A percentile compares a stretch with the other conserved stretches of the same genome.
phyloP scores from a whole-genome alignment of 2,797 vertebrate species.

The Tinamus major region DNA sequence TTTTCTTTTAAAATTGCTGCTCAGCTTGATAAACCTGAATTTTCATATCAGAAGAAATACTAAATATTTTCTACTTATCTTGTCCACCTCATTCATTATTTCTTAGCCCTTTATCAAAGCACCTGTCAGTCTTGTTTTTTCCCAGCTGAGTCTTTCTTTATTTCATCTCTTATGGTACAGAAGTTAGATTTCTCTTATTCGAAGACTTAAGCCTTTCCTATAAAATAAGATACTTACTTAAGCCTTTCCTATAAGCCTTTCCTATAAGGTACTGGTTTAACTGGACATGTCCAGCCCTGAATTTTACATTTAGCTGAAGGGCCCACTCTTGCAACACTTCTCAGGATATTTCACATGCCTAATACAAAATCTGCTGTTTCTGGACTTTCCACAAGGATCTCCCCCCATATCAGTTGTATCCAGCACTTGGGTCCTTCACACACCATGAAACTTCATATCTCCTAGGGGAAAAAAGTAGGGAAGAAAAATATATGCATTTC shows the following conservation, averaged over 20 bases:
- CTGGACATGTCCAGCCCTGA: background rate
- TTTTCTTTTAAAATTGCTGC: too few relatives aligned
- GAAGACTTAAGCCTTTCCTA: background rate
- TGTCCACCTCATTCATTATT: background rate
- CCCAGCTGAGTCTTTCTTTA: background rate
- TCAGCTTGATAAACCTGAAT: background rate
- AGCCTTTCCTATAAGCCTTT: background rate
- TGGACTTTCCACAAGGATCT: background rate
- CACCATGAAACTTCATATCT: background rate
- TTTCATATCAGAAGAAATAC: background rate
- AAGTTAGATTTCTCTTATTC: background rate
- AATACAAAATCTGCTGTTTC: background rate
- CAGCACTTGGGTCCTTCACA: background rate
- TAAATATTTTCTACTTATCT: background rate
- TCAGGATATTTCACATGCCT: background rate
- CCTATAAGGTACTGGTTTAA: background rate
- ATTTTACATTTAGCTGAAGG: background rate
- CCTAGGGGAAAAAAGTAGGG: background rate
- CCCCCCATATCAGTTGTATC: rapidly evolving
- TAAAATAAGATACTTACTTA: background rate
- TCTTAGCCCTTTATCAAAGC: background rate
- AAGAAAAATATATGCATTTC: background rate
- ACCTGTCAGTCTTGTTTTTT: background rate
- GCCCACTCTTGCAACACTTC: background rate
- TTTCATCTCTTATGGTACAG: background rate